phyloP scores from a whole-genome alignment of 2,113 vertebrate genomes.

The Carlito syrichta region DNA sequence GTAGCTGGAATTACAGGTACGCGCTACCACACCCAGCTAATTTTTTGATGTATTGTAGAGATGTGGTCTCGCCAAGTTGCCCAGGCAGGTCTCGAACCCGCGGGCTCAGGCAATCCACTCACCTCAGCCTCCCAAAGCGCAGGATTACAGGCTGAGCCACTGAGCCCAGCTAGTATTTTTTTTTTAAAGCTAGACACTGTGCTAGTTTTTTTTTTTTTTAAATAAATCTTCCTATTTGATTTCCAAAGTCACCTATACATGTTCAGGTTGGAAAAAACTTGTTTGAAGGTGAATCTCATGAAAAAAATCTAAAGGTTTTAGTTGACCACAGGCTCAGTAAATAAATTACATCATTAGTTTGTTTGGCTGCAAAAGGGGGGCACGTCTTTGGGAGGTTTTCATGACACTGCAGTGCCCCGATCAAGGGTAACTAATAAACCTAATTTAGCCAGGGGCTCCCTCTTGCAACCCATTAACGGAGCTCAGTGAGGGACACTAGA shows the following conservation, averaged over 20 bases:
- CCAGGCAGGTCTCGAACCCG: too few relatives aligned
- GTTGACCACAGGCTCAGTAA: neutral
- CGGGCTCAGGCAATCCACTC: too few relatives aligned
- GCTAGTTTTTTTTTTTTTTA: neutral
- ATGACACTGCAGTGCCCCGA: neutral
- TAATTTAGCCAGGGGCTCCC: neutral
- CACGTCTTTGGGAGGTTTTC: neutral
- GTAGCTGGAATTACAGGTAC: too few relatives aligned
- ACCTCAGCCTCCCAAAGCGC: too few relatives aligned
- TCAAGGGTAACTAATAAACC: neutral
- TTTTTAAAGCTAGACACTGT: neutral
- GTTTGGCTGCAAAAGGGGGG: neutral
- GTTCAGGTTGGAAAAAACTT: neutral
- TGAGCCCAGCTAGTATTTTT: neutral
- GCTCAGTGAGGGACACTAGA: neutral
- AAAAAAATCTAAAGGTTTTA: neutral
- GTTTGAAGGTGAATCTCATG: neutral
- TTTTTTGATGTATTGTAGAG: too few relatives aligned
- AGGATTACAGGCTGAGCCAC: too few relatives aligned
- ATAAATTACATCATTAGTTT: neutral
- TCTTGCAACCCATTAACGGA: neutral
- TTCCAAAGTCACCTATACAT: neutral
- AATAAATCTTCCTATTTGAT: neutral
- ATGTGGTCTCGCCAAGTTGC: too few relatives aligned
- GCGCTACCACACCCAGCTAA: too few relatives aligned